Conservation (phyloP, 2,797 vertebrate species). For the Sebastes itinus region DNA sequence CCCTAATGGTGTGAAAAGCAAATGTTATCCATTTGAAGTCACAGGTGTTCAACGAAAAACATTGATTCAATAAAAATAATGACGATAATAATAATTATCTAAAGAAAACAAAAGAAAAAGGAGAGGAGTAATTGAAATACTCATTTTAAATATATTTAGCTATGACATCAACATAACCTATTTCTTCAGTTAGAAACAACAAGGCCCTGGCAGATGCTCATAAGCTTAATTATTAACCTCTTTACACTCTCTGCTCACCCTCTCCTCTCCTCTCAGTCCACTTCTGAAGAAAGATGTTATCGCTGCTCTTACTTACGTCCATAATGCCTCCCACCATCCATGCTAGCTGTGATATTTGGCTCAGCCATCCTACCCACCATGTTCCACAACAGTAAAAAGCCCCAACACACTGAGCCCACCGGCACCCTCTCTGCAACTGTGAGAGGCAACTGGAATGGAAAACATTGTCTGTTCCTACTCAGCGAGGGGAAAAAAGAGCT, state of each 20-base stretch:
- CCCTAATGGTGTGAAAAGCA: slow-evolving; percentile 58
- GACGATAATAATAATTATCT: background rate
- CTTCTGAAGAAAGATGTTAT: slow-evolving; percentile 67
- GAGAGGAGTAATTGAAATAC: background rate
- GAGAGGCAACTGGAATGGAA: slow-evolving; percentile 63
- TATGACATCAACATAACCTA: slow-evolving; percentile 1
- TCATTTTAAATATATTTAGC: background rate
- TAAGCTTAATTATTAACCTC: slow-evolving; percentile 67
- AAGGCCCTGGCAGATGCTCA: slow-evolving; percentile 51
- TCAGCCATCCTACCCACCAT: slow-evolving; percentile 59
- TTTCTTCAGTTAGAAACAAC: slow-evolving; percentile 29
- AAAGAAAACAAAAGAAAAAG: background rate
- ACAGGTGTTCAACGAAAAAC: slow-evolving; percentile 35
- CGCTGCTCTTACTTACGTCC: slow-evolving; percentile 77
- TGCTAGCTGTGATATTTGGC: slow-evolving; percentile 70
- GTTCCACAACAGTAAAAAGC: slow-evolving; percentile 58
- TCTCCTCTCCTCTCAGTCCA: slow-evolving; percentile 29
- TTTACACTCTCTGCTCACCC: slow-evolving; percentile 11
- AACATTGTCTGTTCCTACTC: slow-evolving; percentile 73
- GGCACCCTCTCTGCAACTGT: slow-evolving; percentile 57
- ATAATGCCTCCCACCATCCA: slow-evolving; percentile 60
- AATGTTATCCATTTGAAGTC: slow-evolving; percentile 43
- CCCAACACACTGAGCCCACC: slow-evolving; percentile 53
- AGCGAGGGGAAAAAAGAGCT: slow-evolving; percentile 47
- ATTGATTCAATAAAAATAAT: background rate